Evolutionary conservation across 1,140 invertebrate genomes (phyloP).

Genomic region (Pogonomyrmex californicus): DNA sequence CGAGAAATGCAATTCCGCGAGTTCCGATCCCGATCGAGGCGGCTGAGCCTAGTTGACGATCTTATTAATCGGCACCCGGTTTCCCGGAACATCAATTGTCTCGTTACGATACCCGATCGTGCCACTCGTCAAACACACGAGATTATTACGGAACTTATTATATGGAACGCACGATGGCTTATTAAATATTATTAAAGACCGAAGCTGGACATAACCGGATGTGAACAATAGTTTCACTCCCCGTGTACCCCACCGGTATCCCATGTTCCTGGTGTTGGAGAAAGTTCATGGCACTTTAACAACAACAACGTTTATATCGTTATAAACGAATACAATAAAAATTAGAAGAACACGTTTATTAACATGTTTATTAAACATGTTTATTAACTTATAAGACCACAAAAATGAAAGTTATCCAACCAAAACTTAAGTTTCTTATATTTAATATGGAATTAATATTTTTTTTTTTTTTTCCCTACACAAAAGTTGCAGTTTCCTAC

Average conservation of each 20-base stretch:
- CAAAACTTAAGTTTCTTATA: neutral
- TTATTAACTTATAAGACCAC: neutral
- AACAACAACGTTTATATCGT: neutral
- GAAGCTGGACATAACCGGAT: neutral
- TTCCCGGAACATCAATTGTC: slow-evolving; percentile 50
- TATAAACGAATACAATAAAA: slow-evolving; percentile 6
- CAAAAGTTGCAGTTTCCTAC: neutral
- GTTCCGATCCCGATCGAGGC: slow-evolving; percentile 37
- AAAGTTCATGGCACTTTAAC: slow-evolving; percentile 27
- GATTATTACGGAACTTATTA: slow-evolving; percentile 1
- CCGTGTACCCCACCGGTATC: neutral
- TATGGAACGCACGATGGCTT: neutral
- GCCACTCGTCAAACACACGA: slow-evolving; percentile 13
- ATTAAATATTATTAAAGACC: slow-evolving; percentile 26
- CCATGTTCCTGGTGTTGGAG: neutral
- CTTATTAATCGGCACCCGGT: slow-evolving; percentile 58
- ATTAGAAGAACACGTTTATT: neutral
- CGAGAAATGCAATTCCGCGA: slow-evolving; percentile 53
- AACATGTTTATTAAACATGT: neutral
- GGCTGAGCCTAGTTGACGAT: slow-evolving; percentile 50
- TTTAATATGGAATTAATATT: neutral
- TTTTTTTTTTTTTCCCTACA: neutral
- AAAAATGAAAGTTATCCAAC: neutral
- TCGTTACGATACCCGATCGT: slow-evolving; percentile 41
- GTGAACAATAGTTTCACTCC: slow-evolving; percentile 51